These are phyloP conservation scores for Oreocharis arfaki DNA, from an alignment of 2,113 vertebrate species.

Conservation along the genomic window DNA sequence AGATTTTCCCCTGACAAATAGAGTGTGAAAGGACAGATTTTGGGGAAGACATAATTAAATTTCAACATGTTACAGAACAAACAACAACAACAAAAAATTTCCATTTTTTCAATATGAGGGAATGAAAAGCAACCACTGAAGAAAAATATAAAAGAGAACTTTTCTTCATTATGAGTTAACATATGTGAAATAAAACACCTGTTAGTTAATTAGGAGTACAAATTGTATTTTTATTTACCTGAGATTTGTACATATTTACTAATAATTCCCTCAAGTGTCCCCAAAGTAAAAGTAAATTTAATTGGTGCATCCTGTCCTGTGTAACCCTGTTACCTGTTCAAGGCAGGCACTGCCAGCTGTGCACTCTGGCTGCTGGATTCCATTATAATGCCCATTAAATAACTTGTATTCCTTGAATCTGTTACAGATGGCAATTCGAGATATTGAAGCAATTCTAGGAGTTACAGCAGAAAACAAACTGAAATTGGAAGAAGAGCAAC, in stretches of 20 bases:
- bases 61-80: not conserved
- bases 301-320: not conserved
- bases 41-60: not conserved
- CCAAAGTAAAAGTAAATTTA: not conserved
- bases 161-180: not conserved
- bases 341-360: slow-evolving; percentile 6
- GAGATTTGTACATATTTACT: not conserved
- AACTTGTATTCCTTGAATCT: slow-evolving; percentile 24
- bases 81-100: not conserved
- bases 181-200: not conserved
- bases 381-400: slow-evolving; percentile 24
- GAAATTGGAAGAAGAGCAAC: slow-evolving; percentile 55
- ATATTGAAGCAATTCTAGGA: slow-evolving; percentile 78
- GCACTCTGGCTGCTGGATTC: not conserved
- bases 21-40: not conserved
- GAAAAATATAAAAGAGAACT: not conserved
- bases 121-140: not conserved
- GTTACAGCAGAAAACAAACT: slow-evolving; percentile 78
- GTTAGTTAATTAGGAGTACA: slow-evolving; percentile 11
- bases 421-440: slow-evolving; percentile 75
- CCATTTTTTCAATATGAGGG: not conserved
- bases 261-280: not conserved
- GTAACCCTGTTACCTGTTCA: not conserved
- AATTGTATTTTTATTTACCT: not conserved
- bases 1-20: not conserved